Percentiles rank a stretch among this genome's conserved stretches.
Evolutionary conservation across 2,888 invertebrate species (phyloP).

Genomic region (Chalcis sispes): DNA sequence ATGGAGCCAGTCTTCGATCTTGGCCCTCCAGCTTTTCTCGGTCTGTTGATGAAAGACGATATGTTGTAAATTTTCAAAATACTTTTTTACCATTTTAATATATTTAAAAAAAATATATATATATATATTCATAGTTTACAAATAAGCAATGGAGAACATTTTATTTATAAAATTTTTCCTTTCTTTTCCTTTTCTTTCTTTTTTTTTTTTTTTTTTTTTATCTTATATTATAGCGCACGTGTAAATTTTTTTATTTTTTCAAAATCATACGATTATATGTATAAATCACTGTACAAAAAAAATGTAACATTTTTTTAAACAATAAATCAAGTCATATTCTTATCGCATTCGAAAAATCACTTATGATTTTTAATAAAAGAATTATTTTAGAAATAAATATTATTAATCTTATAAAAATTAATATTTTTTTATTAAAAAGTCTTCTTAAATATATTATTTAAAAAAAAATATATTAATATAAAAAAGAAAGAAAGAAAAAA

Average conservation of each 20-base stretch:
- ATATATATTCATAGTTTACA: background rate
- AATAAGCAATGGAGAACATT: background rate
- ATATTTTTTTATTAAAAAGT: too few relatives aligned
- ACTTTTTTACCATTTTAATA: background rate
- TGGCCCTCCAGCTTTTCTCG: conserved; percentile 9
- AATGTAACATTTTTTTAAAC: too few relatives aligned
- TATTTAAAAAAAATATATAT: background rate
- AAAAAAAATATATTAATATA: background rate
- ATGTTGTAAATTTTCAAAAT: background rate
- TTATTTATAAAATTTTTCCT: background rate
- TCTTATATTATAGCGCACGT: background rate
- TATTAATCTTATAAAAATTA: too few relatives aligned
- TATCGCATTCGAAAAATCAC: too few relatives aligned
- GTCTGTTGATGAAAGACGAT: conserved; percentile 4
- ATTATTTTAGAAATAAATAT: too few relatives aligned
- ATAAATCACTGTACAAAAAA: background rate
- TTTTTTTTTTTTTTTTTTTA: background rate
- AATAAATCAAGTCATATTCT: background rate
- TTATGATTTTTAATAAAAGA: too few relatives aligned
- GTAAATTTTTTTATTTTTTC: background rate
- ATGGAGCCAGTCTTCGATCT: conserved; percentile 27
- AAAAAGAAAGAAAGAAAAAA: background rate
- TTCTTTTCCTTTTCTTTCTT: background rate
- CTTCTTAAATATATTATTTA: background rate
- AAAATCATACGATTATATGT: background rate